Base-by-base conservation (phyloP, 2,797 vertebrate species). In the Lagodon rhomboides region DNA sequence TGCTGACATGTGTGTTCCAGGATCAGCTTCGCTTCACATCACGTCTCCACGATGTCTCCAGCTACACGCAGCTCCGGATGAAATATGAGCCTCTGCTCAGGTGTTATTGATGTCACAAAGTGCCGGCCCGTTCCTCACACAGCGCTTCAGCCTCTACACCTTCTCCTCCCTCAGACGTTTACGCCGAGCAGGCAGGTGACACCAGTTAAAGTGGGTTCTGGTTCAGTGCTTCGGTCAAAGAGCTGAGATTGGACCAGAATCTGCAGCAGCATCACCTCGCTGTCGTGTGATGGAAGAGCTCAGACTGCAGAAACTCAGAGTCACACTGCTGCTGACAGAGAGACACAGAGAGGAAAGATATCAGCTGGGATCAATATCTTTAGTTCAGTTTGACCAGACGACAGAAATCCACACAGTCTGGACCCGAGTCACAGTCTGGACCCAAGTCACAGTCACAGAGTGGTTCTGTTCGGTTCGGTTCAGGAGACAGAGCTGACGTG, bases 161-260 rank as follows among this genome's bases (percentile, higher is more conserved):
- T 10, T 25, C 59, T 43, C 55, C 8, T 1, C 65, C 44, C 49
- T 54, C 38, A 12, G 63, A 75, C 69, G 16, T 49, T 64, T 76
- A 41, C 38, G 54, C 63, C 34, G 58, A 80, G 53, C 50, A 10
- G 3, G 25, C 79, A 80, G 50, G 72, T 55, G 55, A 71, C 58
- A 73, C 67, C 72, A 27, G 65, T 77, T 73, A 54, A 46, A 79
- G 75, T 65, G 41, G 16, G 60, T 76, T 73, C 49, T 20, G 77
- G 77, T 70, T 67, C 73, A 77, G 30, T 0, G 46, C 38, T 63
- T 5, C 5, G 18, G 63, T 43, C 67, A 18, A 20, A 72, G 41
- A 47, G 43, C 16, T 30, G 47, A 65, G 16, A 50, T n/a, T 38
- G 60, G 66, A 17, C 49, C 30, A 20, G 50, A 58, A 50, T 56